Conservation (phyloP, 2,888 invertebrate genomes). For the Brassicogethes aeneus region DNA sequence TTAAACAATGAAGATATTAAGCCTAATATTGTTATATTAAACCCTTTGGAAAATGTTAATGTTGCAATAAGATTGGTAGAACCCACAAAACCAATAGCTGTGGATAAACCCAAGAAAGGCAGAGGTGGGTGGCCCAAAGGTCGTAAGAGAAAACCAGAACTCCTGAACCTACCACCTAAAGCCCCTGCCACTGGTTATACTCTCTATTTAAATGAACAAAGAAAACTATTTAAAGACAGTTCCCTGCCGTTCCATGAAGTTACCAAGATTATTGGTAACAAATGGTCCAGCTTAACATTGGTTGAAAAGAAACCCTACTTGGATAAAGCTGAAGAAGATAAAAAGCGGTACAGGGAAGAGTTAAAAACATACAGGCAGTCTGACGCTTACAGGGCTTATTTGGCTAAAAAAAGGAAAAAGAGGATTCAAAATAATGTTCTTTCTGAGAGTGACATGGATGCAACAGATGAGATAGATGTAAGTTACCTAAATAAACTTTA, state of each 20-base stretch:
- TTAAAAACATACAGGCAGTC: constrained; percentile 47
- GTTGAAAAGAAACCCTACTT: constrained; percentile 48
- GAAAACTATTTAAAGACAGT: constrained; percentile 45
- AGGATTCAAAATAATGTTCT: constrained; percentile 37
- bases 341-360: constrained; percentile 47
- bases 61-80: neutral
- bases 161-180: constrained; percentile 45
- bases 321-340: constrained; percentile 48
- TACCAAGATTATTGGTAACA: constrained; percentile 44
- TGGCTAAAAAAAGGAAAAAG: constrained; percentile 44
- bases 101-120: constrained; percentile 36
- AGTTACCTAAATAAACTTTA: constrained; percentile 18
- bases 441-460: constrained; percentile 45
- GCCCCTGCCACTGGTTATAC: constrained; percentile 52
- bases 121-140: constrained; percentile 55
- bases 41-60: neutral
- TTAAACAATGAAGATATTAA: neutral
- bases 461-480: constrained; percentile 46
- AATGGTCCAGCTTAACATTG: constrained; percentile 47
- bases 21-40: neutral
- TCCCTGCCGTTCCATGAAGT: constrained; percentile 47
- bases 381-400: constrained; percentile 45
- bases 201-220: constrained; percentile 46
- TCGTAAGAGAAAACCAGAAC: constrained; percentile 46
- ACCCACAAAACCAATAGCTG: constrained; percentile 10